Conservation (phyloP, 64 coral and sea anemone genomes). For the Exaiptasia diaphana region DNA sequence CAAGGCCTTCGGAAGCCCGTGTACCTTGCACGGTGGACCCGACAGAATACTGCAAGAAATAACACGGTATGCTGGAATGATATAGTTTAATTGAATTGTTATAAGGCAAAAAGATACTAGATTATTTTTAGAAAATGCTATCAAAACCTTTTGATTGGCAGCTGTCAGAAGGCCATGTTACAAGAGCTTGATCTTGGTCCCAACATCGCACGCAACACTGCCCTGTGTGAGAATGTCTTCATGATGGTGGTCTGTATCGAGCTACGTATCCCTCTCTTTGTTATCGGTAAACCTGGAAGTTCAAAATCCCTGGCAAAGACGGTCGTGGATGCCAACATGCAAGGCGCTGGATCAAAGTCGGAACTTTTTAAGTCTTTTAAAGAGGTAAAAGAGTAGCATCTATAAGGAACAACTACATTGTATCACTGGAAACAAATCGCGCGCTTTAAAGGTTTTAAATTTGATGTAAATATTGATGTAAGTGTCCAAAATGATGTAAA, state of each 20-base stretch:
- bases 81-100: neutral
- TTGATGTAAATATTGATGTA: no score
- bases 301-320: constrained; percentile 67
- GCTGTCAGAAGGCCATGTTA: constrained; percentile 53
- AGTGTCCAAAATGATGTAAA: no score
- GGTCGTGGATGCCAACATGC: constrained; percentile 62
- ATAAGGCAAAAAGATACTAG: neutral
- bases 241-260: constrained; percentile 79
- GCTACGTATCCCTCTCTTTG: constrained; percentile 59
- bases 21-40: constrained; percentile 29
- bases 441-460: no score
- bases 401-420: neutral
- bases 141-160: neutral
- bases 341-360: constrained; percentile 39
- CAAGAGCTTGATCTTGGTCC: constrained; percentile 25
- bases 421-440: no score
- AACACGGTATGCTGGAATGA: constrained; percentile 6
- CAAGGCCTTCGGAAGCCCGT: constrained; percentile 3
- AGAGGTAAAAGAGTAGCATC: constrained; percentile 10
- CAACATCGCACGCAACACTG: constrained; percentile 62
- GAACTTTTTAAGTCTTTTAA: constrained; percentile 39
- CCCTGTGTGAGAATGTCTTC: constrained; percentile 66
- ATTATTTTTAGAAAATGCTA: neutral
- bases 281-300: constrained; percentile 67
- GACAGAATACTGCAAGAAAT: constrained; percentile 57